Evolutionary conservation across 2,888 invertebrate genomes (phyloP).

Genomic region (Polietes domitor): DNA sequence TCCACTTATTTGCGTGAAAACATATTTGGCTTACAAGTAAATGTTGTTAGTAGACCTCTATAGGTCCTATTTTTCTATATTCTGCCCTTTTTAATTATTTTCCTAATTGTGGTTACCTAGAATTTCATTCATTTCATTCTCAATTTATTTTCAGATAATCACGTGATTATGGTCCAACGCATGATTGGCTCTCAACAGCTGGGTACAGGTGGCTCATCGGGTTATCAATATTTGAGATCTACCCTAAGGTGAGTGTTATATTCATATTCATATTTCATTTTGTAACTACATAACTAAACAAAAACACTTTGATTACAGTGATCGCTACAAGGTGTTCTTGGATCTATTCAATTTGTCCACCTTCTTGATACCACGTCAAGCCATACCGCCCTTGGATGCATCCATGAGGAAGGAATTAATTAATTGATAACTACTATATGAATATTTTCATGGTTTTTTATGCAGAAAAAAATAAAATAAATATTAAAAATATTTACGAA

Average conservation of each 20-base stretch:
- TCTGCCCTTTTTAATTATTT: not conserved
- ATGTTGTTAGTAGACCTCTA: no score
- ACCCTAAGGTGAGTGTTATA: conserved; percentile 90
- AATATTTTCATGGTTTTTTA: no score
- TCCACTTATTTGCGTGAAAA: no score
- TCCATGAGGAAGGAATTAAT: conserved; percentile 84
- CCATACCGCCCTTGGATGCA: conserved; percentile 93
- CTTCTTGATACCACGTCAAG: conserved; percentile 94
- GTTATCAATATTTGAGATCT: conserved; percentile 97
- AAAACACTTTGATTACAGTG: conserved; percentile 83
- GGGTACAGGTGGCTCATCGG: conserved; percentile 98
- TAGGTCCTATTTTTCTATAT: not conserved
- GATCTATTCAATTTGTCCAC: conserved; percentile 98
- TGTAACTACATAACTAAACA: not conserved
- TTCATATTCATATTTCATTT: not conserved
- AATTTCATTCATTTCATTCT: no score
- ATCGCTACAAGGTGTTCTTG: conserved; percentile 98
- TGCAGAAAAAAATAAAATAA: no score
- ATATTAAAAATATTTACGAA: no score
- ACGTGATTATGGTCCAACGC: conserved; percentile 98
- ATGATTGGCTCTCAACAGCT: conserved; percentile 98
- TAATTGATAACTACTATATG: conserved; percentile 61
- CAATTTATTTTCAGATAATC: conserved; percentile 89
- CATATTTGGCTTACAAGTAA: no score
- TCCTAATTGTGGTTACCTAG: no score